Evolutionary conservation across 2,113 vertebrate genomes (phyloP).

Genomic region (Origma solitaria): DNA sequence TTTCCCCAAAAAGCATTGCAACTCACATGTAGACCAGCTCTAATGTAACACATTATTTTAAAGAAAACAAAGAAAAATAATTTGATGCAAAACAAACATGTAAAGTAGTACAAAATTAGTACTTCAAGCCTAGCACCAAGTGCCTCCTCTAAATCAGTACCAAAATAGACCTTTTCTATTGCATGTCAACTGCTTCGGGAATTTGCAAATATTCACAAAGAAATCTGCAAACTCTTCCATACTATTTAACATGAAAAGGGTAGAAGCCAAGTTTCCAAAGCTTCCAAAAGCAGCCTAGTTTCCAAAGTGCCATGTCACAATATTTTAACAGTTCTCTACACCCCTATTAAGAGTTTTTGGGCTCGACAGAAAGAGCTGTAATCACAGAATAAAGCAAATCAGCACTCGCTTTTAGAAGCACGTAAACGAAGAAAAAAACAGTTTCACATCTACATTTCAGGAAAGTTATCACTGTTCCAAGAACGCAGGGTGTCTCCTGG

Average conservation of each 20-base stretch:
- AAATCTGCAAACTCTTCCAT: slow-evolving; percentile 48
- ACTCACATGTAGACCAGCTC: slow-evolving; percentile 10
- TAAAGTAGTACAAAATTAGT: not conserved
- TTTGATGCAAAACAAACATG: not conserved
- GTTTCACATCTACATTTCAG: not conserved
- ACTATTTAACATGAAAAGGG: not conserved
- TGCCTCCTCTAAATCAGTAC: not conserved
- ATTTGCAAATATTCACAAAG: slow-evolving; percentile 59
- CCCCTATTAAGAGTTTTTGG: not conserved
- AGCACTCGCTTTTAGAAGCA: not conserved
- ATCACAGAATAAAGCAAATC: not conserved
- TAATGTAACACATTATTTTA: slow-evolving; percentile 6
- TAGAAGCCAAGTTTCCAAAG: not conserved
- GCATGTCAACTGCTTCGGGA: not conserved
- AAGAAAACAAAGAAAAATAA: not conserved
- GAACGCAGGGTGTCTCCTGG: not conserved
- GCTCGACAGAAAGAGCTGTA: not conserved
- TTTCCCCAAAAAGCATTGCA: slow-evolving; percentile 22
- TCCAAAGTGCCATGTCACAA: not conserved
- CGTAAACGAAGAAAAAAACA: not conserved
- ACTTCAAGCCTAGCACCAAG: not conserved
- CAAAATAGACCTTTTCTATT: slow-evolving; percentile 34
- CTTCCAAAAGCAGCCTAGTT: not conserved
- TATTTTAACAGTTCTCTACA: slow-evolving; percentile 12
- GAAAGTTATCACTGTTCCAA: not conserved